Percentiles rank a stretch among this genome's conserved stretches.
phyloP scores from a whole-genome alignment of 2,113 vertebrate genomes.

The Eurypyga helias region DNA sequence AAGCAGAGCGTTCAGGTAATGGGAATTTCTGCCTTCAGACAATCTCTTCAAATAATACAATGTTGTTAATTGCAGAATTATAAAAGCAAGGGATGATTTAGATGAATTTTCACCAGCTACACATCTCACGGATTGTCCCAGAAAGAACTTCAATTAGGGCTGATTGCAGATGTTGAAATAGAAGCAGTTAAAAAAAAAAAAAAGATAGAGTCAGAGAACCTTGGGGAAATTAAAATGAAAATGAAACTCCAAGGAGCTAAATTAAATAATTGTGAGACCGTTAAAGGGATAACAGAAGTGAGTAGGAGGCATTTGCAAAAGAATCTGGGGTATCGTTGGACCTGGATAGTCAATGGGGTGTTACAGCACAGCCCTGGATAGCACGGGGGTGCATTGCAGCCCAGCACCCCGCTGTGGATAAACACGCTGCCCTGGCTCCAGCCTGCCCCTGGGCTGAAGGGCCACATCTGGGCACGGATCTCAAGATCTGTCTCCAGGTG shows the following conservation, averaged over 20 bases:
- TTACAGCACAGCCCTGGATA: background rate
- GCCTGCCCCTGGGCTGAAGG: background rate
- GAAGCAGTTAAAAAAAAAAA: background rate
- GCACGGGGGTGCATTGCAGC: background rate
- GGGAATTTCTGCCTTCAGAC: background rate
- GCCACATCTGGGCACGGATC: fast-evolving
- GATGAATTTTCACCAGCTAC: background rate
- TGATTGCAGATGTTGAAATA: background rate
- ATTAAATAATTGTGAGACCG: conserved; percentile 52
- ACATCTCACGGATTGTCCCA: fast-evolving
- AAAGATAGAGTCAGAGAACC: background rate
- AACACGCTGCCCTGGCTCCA: background rate
- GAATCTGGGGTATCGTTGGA: background rate
- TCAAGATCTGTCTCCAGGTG: background rate
- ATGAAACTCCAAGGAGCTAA: conserved; percentile 39
- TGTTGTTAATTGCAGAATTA: background rate
- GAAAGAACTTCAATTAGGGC: background rate
- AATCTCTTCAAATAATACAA: background rate
- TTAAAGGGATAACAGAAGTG: background rate
- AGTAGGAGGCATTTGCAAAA: background rate
- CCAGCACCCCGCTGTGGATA: background rate
- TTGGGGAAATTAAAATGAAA: conserved; percentile 67
- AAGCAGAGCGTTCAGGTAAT: background rate
- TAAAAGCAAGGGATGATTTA: background rate
- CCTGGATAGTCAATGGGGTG: background rate